Evolutionary conservation across 2,888 invertebrate genomes (phyloP).

Genomic region (Germaria angustata): DNA sequence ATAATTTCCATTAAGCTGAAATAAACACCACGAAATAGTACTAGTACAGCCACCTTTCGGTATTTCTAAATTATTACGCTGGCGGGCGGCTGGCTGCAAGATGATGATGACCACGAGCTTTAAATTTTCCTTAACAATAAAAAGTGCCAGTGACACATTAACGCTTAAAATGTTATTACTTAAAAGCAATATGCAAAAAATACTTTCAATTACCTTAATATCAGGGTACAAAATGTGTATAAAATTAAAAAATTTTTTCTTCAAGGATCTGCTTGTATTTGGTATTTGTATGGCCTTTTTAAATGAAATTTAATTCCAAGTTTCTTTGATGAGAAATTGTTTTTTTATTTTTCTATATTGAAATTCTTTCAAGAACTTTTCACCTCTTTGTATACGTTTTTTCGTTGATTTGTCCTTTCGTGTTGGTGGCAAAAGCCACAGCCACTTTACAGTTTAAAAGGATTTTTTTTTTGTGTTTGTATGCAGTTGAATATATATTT

Average conservation of each 20-base stretch:
- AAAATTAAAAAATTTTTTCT: background rate
- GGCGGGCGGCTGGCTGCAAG: background rate
- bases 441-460: constrained; percentile 55
- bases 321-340: constrained; percentile 9
- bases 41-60: constrained; percentile 21
- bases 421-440: constrained; percentile 43
- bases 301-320: constrained; percentile 59
- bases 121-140: constrained; percentile 45
- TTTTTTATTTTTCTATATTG: background rate
- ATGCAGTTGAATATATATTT: constrained; percentile 25
- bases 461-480: constrained; percentile 15
- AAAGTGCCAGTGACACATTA: constrained; percentile 79
- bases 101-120: constrained; percentile 29
- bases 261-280: constrained; percentile 15
- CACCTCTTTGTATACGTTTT: constrained; percentile 65
- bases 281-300: constrained; percentile 41
- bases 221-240: background rate
- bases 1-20: constrained; percentile 63
- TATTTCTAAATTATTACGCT: constrained; percentile 9
- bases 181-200: constrained; percentile 56
- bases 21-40: background rate
- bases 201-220: constrained; percentile 21
- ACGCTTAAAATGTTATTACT: constrained; percentile 61
- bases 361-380: constrained; percentile 60
- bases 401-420: constrained; percentile 13